These are phyloP conservation scores for Limenitis camilla DNA, from an alignment of 2,888 invertebrate species.

Conservation along the genomic window DNA sequence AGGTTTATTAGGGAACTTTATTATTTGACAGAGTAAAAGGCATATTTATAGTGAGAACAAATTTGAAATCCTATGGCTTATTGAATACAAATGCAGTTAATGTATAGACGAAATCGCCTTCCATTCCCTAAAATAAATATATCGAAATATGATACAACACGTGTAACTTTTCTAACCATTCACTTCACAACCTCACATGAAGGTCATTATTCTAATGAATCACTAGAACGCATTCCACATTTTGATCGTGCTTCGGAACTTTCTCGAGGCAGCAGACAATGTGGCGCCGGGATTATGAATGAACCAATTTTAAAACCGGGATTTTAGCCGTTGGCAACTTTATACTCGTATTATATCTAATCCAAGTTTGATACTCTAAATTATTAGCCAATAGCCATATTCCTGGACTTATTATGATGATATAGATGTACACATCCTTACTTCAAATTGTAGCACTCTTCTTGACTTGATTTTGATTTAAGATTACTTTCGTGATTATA, in stretches of 20 bases:
- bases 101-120: background rate
- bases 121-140: conserved; percentile 5
- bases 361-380: no score
- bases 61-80: background rate
- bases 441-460: no score
- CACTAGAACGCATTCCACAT: conserved; percentile 24
- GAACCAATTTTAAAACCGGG: conserved; percentile 21
- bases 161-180: conserved; percentile 16
- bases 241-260: conserved; percentile 25
- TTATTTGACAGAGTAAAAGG: no score
- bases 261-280: conserved; percentile 39
- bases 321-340: background rate
- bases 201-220: conserved; percentile 21
- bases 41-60: no score
- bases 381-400: no score
- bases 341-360: no score
- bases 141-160: conserved; percentile 4
- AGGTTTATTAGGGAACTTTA: no score
- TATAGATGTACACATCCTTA: no score
- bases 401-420: no score
- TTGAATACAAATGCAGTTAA: background rate
- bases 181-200: conserved; percentile 19
- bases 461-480: no score
- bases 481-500: no score
- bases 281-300: conserved; percentile 53